phyloP scores from a whole-genome alignment of 2,113 vertebrate species.

The Prionailurus viverrinus region DNA sequence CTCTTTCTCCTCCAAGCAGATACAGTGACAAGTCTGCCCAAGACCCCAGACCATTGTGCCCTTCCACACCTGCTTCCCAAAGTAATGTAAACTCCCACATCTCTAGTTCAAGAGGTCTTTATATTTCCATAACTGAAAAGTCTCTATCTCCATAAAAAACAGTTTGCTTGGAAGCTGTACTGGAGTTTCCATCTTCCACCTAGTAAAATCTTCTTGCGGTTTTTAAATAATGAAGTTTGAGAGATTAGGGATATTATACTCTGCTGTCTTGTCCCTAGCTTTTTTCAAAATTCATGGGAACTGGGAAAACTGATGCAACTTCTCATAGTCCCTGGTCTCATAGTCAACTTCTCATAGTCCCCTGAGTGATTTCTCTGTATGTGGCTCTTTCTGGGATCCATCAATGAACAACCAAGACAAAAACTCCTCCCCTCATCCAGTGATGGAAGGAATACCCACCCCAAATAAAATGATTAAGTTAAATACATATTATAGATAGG shows the following conservation, averaged over 20 bases:
- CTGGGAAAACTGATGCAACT: not conserved
- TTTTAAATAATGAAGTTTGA: conserved; percentile 38
- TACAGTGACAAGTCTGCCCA: not conserved
- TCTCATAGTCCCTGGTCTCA: not conserved
- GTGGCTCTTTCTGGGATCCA: not conserved
- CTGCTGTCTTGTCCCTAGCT: not conserved
- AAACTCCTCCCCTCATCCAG: not conserved
- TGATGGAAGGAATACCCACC: not conserved
- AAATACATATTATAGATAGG: not conserved
- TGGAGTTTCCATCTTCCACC: not conserved
- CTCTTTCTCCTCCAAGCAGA: not conserved
- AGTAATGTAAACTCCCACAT: not conserved
- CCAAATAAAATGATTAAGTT: not conserved
- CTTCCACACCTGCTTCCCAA: not conserved
- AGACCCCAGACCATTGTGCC: not conserved
- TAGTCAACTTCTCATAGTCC: not conserved
- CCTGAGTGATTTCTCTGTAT: not conserved
- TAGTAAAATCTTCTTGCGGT: not conserved
- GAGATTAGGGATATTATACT: not conserved
- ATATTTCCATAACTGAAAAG: not conserved
- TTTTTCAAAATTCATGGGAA: not conserved
- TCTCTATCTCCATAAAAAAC: not conserved
- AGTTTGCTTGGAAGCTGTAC: not conserved
- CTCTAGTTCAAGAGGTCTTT: not conserved
- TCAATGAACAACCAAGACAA: not conserved